Evolutionary conservation across 2,888 invertebrate species (phyloP).

Genomic region (Tinea trinotella): DNA sequence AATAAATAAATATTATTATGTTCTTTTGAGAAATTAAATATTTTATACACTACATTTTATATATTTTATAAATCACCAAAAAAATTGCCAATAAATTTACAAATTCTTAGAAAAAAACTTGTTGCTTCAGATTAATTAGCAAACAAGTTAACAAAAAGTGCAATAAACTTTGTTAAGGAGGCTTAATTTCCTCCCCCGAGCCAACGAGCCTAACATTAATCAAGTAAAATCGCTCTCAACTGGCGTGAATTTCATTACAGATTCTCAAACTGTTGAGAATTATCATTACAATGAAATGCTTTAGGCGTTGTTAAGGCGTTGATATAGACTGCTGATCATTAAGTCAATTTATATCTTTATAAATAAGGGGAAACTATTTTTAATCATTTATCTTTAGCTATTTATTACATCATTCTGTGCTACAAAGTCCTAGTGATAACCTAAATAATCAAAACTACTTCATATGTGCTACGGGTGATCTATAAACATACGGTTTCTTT

Average conservation of each 20-base stretch:
- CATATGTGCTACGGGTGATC: too few relatives aligned
- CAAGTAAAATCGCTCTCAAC: constrained; percentile 46
- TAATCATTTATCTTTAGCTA: too few relatives aligned
- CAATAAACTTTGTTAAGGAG: constrained; percentile 58
- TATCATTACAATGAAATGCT: constrained; percentile 35
- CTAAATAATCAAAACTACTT: too few relatives aligned
- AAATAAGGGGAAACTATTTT: not conserved
- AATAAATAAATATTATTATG: too few relatives aligned
- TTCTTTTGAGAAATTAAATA: too few relatives aligned
- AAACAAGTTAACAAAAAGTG: constrained; percentile 62
- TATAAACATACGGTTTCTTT: too few relatives aligned
- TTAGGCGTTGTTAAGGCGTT: constrained; percentile 12
- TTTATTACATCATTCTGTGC: too few relatives aligned
- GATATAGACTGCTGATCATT: constrained; percentile 11
- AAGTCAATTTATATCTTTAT: constrained; percentile 9
- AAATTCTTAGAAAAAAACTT: too few relatives aligned
- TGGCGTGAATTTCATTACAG: constrained; percentile 46
- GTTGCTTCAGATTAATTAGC: constrained; percentile 61
- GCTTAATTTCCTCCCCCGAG: constrained; percentile 53
- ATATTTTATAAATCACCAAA: too few relatives aligned
- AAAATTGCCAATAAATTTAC: too few relatives aligned
- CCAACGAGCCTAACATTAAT: constrained; percentile 52
- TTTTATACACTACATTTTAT: too few relatives aligned
- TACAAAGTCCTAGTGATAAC: too few relatives aligned
- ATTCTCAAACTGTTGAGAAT: constrained; percentile 32